Base-by-base conservation (phyloP, 2,888 invertebrate genomes). In the Thymelicus lineola region DNA sequence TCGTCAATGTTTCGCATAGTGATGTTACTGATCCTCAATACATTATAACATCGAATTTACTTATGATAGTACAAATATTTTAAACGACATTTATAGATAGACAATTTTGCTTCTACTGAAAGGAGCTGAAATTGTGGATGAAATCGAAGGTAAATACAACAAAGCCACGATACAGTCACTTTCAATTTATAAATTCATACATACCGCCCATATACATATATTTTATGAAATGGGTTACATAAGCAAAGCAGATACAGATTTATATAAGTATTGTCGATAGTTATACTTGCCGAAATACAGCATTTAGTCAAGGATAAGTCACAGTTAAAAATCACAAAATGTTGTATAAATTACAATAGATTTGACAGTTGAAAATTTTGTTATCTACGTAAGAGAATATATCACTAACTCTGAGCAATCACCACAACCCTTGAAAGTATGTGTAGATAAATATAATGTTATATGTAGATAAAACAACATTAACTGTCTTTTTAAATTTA, bases 341-440 rank as follows among this genome's bases (percentile, higher is more conserved):
- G 35, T 46, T 66, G 6, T 53, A 53, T 20, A 53, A 53, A 0
- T 28, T 53, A 53, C 20, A 20, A 53, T 53, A 53, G 17, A 53
- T 20, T 20, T 12, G 1, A 50, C 12, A 36, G 48, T 38, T 66
- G 36, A 48, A 59, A 46, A 58, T 35, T 9, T 38, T 58, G 58
- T 17, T 58, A 58, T 36, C 4, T 58, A 50, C 7, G 14, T 59
- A 66, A 7, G 66, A 58, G 10, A 53, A 53, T 53, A 58, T 66
- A 58, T 66, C 65, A 66, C 65, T 66, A 66, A 66, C 58, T 46
- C 57, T 59, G 66, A 66, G 59, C 59, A 59, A 59, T n/a, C 59
- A 50, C 66, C 59, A 66, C 66, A 66, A 66, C 66, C 66, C 66
- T 42, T 59, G 50, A 48, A 50, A 38, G 20, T 50, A 58, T 35